Conservation (phyloP, 2,113 vertebrate species). For the Brevimyrus niger region DNA sequence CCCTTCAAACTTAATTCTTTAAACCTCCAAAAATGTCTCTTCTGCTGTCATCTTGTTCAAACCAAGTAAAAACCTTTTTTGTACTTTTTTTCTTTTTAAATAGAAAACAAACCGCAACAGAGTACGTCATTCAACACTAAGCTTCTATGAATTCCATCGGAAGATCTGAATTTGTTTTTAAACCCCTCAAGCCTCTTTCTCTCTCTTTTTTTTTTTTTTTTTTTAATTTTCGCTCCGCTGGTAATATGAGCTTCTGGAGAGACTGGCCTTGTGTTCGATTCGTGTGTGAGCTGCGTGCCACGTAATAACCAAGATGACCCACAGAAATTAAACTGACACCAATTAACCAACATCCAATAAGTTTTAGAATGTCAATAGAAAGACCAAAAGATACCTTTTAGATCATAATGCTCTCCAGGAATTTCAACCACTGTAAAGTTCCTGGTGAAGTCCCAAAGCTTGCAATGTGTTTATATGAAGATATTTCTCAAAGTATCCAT, state of each 20-base stretch:
- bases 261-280: conserved; percentile 55
- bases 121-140: conserved; percentile 94
- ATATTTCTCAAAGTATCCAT: conserved; percentile 99
- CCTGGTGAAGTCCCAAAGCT: conserved; percentile 98
- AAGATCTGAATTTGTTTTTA: conserved; percentile 84
- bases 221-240: conserved; percentile 22
- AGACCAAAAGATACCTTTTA: conserved; percentile 82
- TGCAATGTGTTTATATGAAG: conserved; percentile 98
- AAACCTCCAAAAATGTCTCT: conserved; percentile 47
- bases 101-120: conserved; percentile 63
- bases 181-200: conserved; percentile 50
- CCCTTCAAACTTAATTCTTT: conserved; percentile 65
- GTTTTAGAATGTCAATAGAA: conserved; percentile 79
- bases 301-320: conserved; percentile 76
- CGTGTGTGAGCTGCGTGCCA: conserved; percentile 71
- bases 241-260: conserved; percentile 65
- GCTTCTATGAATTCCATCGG: conserved; percentile 86
- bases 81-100: conserved; percentile 47
- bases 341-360: conserved; percentile 46
- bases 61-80: conserved; percentile 62
- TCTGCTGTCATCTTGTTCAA: conserved; percentile 41
- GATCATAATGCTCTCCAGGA: conserved; percentile 85
- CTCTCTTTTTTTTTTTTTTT: conserved; percentile 48
- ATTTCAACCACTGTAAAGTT: conserved; percentile 83
- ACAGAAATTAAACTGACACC: conserved; percentile 87